Percentiles rank a stretch among this genome's conserved stretches.
These are phyloP conservation scores for Rhinophrynus dorsalis DNA, from an alignment of 2,797 vertebrate species.

Conservation along the genomic window DNA sequence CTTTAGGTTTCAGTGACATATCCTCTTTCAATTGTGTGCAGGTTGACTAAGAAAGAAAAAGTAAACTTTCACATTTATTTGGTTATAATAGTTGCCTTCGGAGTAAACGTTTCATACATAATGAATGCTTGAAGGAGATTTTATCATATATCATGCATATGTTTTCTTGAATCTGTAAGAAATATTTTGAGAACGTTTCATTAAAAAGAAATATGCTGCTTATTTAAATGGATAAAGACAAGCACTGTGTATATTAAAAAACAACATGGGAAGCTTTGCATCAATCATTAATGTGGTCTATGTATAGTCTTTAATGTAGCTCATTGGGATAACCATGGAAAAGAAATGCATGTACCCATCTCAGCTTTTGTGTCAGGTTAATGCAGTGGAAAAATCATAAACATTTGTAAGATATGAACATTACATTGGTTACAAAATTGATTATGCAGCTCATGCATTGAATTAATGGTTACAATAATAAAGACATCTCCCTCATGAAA, in stretches of 20 bases:
- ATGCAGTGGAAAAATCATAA: not conserved
- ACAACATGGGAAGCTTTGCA: no score
- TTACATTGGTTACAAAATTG: no score
- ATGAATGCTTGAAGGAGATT: conserved; percentile 26
- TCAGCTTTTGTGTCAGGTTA: no score
- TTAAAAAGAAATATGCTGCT: conserved; percentile 7
- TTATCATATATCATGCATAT: conserved; percentile 43
- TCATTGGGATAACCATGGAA: no score
- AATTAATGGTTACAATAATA: no score
- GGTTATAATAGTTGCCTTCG: conserved; percentile 26
- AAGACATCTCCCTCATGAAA: no score
- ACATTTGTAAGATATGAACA: not conserved
- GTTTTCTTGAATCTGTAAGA: conserved; percentile 24
- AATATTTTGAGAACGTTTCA: conserved; percentile 21
- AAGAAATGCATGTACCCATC: no score
- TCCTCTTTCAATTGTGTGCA: not conserved
- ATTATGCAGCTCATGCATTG: no score
- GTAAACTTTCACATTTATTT: conserved; percentile 1
- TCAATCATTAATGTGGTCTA: no score
- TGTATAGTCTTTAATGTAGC: no score
- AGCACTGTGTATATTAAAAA: no score
- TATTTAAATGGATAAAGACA: conserved; percentile 31
- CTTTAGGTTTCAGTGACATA: no score
- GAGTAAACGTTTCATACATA: conserved; percentile 41
- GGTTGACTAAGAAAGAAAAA: not conserved